Conservation (phyloP, 2,797 vertebrate species). For the Takifugu ocellatus region DNA sequence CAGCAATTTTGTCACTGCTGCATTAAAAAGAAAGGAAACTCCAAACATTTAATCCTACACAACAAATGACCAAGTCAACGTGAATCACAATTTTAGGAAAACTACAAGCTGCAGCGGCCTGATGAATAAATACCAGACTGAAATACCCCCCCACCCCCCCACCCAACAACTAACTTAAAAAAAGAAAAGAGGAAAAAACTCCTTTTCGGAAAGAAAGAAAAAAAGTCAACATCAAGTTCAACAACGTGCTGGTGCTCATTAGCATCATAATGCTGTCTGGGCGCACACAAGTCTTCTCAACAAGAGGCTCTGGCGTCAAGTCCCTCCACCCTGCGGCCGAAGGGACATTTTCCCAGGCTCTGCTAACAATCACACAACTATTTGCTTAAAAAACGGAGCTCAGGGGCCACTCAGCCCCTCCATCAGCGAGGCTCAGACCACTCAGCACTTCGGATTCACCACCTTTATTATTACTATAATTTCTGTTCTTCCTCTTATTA, state of each 20-base stretch:
- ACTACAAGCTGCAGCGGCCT: conserved; percentile 56
- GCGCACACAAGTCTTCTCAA: conserved; percentile 80
- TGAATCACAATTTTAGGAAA: background rate
- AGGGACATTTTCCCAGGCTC: conserved; percentile 87
- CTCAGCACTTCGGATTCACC: conserved; percentile 2
- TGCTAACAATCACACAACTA: conserved; percentile 85
- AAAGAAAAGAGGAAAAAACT: conserved; percentile 29
- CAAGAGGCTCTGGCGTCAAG: conserved; percentile 83
- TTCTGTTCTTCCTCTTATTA: background rate
- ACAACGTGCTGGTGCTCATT: conserved; percentile 84
- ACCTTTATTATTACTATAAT: background rate
- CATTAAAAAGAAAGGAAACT: background rate
- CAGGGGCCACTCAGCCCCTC: conserved; percentile 73
- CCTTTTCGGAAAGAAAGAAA: conserved; percentile 66
- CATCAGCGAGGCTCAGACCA: conserved; percentile 39
- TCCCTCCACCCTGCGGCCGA: conserved; percentile 77
- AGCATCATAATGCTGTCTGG: conserved; percentile 89
- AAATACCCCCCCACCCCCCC: conserved; percentile 69
- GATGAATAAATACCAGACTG: conserved; percentile 84
- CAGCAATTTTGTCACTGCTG: background rate
- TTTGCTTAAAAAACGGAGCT: conserved; percentile 78
- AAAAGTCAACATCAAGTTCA: conserved; percentile 96
- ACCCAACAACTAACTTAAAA: conserved; percentile 77
- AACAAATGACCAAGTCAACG: no score
- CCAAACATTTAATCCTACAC: background rate